Evolutionary conservation across 1,140 invertebrate species (phyloP).

Genomic region (Dinothrombium tinctorium): DNA sequence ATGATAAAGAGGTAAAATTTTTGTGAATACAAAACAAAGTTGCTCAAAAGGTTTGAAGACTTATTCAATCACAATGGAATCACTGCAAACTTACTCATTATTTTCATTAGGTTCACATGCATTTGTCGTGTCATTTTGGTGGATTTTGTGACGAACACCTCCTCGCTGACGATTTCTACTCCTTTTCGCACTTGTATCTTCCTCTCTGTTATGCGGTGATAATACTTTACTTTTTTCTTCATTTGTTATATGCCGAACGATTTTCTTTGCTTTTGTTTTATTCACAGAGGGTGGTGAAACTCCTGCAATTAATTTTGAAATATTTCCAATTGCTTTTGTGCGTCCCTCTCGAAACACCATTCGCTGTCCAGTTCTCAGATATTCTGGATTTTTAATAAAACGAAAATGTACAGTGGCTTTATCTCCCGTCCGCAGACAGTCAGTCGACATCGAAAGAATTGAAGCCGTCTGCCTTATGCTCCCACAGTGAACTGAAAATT

Average conservation of each 20-base stretch:
- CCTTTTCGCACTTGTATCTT: no score
- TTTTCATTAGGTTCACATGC: no score
- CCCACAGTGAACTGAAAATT: conserved; percentile 61
- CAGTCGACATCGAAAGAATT: conserved; percentile 80
- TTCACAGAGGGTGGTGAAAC: conserved; percentile 5
- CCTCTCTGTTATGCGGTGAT: no score
- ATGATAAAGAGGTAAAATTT: no score
- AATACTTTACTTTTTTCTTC: no score
- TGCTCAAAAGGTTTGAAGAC: no score
- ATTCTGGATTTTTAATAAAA: conserved; percentile 98
- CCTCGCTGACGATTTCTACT: no score
- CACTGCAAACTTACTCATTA: no score
- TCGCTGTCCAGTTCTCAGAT: conserved; percentile 64
- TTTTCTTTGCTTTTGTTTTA: conserved; percentile 14
- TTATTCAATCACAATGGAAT: no score
- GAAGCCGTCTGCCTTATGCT: conserved; percentile 93
- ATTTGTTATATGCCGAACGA: conserved; percentile 6
- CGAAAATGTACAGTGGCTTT: conserved; percentile 83
- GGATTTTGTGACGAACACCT: no score
- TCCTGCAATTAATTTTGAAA: conserved; percentile 20
- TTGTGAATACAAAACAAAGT: no score
- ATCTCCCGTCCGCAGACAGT: conserved; percentile 88
- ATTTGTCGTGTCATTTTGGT: no score
- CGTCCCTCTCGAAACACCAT: conserved; percentile 92
- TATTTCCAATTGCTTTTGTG: conserved; percentile 73